A percentile compares a stretch with the other conserved stretches of the same genome.
Evolutionary conservation across 2,113 vertebrate genomes (phyloP).

Genomic region (Phyllopteryx taeniolatus): DNA sequence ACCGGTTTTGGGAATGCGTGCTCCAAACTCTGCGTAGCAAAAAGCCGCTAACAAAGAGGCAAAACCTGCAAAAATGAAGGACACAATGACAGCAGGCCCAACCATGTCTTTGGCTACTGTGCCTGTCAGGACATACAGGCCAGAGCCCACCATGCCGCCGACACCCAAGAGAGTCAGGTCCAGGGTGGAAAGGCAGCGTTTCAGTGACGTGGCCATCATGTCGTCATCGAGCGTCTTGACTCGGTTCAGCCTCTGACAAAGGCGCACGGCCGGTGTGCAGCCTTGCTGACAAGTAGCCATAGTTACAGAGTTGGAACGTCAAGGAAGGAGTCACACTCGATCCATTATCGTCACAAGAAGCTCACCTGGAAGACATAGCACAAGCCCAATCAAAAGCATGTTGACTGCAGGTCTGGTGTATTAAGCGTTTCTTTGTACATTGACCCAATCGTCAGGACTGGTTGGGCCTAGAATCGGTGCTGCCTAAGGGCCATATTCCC

Average conservation of each 20-base stretch:
- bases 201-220: conserved; percentile 87
- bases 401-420: not conserved
- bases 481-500: not conserved
- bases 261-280: conserved; percentile 72
- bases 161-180: conserved; percentile 89
- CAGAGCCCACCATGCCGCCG: conserved; percentile 91
- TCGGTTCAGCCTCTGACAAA: conserved; percentile 88
- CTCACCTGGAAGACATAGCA: conserved; percentile 43
- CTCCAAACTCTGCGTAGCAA: conserved; percentile 94
- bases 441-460: not conserved
- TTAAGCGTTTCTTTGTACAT: not conserved
- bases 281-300: conserved; percentile 81
- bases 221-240: conserved; percentile 88
- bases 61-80: conserved; percentile 84
- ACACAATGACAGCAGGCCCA: conserved; percentile 85
- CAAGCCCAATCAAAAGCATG: not conserved
- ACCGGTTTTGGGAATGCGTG: conserved; percentile 88
- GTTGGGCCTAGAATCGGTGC: not conserved
- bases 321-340: conserved; percentile 35
- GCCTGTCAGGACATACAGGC: conserved; percentile 91
- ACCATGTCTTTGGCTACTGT: conserved; percentile 88
- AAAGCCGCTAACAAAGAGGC: conserved; percentile 90
- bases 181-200: conserved; percentile 86
- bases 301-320: conserved; percentile 32
- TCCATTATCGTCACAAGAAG: conserved; percentile 48